Base-by-base conservation (phyloP, 2,888 invertebrate genomes). In the Orthosia gothica region DNA sequence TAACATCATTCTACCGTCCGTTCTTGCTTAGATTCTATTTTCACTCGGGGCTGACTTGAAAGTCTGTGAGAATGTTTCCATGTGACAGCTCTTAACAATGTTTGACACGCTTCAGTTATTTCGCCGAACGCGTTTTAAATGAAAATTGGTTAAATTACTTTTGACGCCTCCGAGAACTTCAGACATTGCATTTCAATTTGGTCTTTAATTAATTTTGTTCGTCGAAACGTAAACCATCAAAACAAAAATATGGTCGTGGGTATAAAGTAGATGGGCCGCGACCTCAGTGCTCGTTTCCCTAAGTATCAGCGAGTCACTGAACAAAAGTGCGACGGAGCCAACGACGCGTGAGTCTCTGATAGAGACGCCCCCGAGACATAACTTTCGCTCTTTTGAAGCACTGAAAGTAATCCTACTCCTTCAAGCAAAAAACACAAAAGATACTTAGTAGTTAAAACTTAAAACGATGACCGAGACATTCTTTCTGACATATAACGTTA, bases 321-420 rank as follows among this genome's bases (percentile, higher is more conserved):
- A 90, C 88, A 86, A 90, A 91, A 90, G 85, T 86, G 84, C 85
- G 89, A 89, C 86, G 89, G 78, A 91, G 87, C 84, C 93, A 94
- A 91, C 93, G 94, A 92, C 88, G 92, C 92, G 93, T 93, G 90
- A 92, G 79, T 84, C 80, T 72, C 87, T 81, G 93, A 94, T 94
- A 94, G 91, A 91, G 85, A 84, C 82, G 76, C 86, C 84, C 74
- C 76, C 62, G 69, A 75, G 81, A 79, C 74, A 80, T 79, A 82
- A 84, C 82, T 86, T 83, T 87, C 70, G 67, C 76, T 73, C 81
- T 79, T 87, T 76, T 79, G 70, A 76, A 84, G 71, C 72, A 66
- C 77, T 74, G 76, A 79, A 81, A 81, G 81, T 74, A 70, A 84
- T 82, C 79, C 80, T 72, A 70, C 62, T 40, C 58, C 32, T 54